Base-by-base conservation (phyloP, 2,888 invertebrate genomes). In the Watsonalla binaria region DNA sequence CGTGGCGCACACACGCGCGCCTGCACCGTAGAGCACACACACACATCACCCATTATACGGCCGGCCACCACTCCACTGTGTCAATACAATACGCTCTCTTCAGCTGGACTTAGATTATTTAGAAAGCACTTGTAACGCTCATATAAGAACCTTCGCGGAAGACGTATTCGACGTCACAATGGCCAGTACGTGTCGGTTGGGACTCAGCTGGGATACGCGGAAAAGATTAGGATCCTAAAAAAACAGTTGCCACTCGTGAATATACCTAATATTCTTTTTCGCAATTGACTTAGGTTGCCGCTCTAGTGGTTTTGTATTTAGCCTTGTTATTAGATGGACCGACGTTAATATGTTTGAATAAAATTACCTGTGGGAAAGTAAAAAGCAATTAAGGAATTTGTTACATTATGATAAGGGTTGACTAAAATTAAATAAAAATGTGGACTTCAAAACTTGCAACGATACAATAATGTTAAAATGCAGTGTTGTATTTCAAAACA, bases 51-150 rank as follows among this genome's bases (percentile, higher is more conserved):
- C 79, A 89, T 91, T 91, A 91, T 90, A 90, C 87, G 83, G 87
- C 90, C 88, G 88, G 88, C 87, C 89, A 89, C 90, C 90, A 91
- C 88, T 90, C 87, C 83, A 87, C 91, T 91, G 76, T 91, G 91
- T 91, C 91, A 91, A 91, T 91, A 91, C 91, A 91, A 91, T 91
- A 91, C 90, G 84, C 88, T 90, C 90, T 89, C 89, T 88, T 88
- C 89, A 83, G 77, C 89, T 86, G 90, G 91, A 91, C 91, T 91
- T 90, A 90, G 91, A 91, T 91, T 91, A 91, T 91, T 91, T 91
- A 91, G 91, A 91, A 91, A 91, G 91, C 91, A 91, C 91, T 91
- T 91, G 90, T 91, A 91, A 90, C 86, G 90, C 87, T 91, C 91
- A 91, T 91, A 91, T 91, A 91, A 91, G 90, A 90, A 85, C 86